These are phyloP conservation scores for Nymphalis polychloros DNA, from an alignment of 2,888 invertebrate species.

Conservation along the genomic window DNA sequence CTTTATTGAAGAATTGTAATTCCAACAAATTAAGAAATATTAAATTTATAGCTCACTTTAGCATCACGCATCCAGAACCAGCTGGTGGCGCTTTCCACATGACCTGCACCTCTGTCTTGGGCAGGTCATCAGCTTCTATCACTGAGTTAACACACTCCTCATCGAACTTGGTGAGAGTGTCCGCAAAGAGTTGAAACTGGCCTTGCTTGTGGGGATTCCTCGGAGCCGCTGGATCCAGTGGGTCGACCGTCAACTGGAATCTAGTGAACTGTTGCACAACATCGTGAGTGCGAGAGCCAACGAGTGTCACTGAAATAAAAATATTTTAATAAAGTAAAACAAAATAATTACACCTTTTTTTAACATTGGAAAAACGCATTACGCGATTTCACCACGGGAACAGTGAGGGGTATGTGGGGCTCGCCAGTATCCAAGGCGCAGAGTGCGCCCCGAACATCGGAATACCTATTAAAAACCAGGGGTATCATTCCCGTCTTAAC, in stretches of 20 bases:
- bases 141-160: constrained; percentile 93
- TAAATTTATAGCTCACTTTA: constrained; percentile 82
- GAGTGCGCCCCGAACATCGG: too few species aligned
- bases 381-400: too few species aligned
- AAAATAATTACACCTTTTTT: too few species aligned
- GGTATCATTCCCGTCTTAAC: too few species aligned
- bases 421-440: too few species aligned
- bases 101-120: constrained; percentile 92
- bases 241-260: constrained; percentile 89
- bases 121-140: constrained; percentile 88
- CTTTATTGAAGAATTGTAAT: too few species aligned
- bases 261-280: constrained; percentile 89
- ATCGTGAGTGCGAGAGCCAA: constrained; percentile 84
- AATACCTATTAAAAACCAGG: too few species aligned
- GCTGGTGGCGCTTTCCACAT: constrained; percentile 95
- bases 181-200: constrained; percentile 79
- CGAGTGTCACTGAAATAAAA: constrained; percentile 81
- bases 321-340: neutral
- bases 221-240: constrained; percentile 73
- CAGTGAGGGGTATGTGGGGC: too few species aligned
- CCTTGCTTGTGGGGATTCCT: constrained; percentile 63
- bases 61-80: constrained; percentile 92
- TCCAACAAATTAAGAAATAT: too few species aligned
- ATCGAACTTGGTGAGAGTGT: constrained; percentile 85
- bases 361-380: too few species aligned